Evolutionary conservation across 2,797 vertebrate genomes (phyloP).

Genomic region (Parotocinclus haroldoi): DNA sequence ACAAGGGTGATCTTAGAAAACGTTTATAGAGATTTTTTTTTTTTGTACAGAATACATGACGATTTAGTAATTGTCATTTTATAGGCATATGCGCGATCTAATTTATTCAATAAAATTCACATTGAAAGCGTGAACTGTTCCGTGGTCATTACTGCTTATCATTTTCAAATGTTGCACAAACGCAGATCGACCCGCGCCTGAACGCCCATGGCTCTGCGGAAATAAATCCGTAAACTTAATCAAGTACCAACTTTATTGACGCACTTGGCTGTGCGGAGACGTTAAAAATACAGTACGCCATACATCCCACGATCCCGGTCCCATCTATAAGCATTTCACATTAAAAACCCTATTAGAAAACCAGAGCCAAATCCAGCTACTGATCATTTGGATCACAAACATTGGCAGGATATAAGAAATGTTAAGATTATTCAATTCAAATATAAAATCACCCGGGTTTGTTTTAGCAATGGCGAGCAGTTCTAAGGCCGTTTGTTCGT

Average conservation of each 20-base stretch:
- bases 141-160: too few relatives aligned
- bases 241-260: constrained; percentile 63
- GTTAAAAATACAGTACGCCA: constrained; percentile 71
- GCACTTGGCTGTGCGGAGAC: constrained; percentile 57
- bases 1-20: neutral
- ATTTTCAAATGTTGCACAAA: too few relatives aligned
- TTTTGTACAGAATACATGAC: constrained; percentile 40
- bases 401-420: constrained; percentile 43
- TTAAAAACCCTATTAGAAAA: constrained; percentile 43
- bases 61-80: constrained; percentile 34
- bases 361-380: constrained; percentile 22
- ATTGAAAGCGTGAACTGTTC: constrained; percentile 17
- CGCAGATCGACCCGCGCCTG: too few relatives aligned
- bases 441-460: constrained; percentile 14
- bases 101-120: constrained; percentile 64
- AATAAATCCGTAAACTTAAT: neutral
- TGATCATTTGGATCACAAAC: constrained; percentile 15
- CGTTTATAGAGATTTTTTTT: constrained; percentile 34
- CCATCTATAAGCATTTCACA: constrained; percentile 45
- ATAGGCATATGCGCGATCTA: constrained; percentile 47
- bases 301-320: constrained; percentile 44
- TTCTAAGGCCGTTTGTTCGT: constrained; percentile 25
- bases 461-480: neutral
- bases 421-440: neutral
- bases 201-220: neutral